Base-by-base conservation (phyloP, 2,888 invertebrate species). In the Caenorhabditis japonica region DNA sequence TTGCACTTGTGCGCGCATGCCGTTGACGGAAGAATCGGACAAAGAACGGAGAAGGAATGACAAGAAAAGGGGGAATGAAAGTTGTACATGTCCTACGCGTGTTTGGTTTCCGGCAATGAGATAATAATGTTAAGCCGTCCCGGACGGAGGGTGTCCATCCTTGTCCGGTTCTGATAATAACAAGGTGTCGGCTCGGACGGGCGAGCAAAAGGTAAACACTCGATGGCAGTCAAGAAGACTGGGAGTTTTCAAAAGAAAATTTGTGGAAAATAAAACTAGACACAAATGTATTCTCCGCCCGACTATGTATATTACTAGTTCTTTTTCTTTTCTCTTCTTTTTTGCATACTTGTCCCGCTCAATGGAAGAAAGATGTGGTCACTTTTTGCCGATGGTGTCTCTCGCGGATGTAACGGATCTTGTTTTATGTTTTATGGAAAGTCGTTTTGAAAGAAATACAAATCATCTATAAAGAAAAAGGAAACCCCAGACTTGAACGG, bases 61-160 rank as follows among this genome's bases (percentile, higher is more conserved):
- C 36, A 43, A n/a, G n/a, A 15, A 27, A 23, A 15, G n/a, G n/a
- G n/a, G n/a, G n/a, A n/a, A n/a, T n/a, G 36, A 56, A 34, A 44
- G 56, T 56, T 44, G 44, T 33, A 43, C 44, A 43, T 15, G 36
- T 44, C 39, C 17, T 15, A 15, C 39, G 30, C 17, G 5, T 19
- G 13, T 19, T 13, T 15, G 13, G 19, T 34, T 13, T 10, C 15
- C 49, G 56, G 51, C 56, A 59, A 68, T 53, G 53, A 68, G 68
- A 58, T 68, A 68, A 68, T 68, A 68, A 39, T 68, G 68, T 68
- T 68, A 68, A 68, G 68, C 68, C 68, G 52, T 44, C 21, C 43
- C 47, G 51, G 44, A 46, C 58, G 51, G 56, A 34, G 21, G 17
- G 52, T 52, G 69, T 52, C 69, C 53, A 68, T 68, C 41, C 41